A percentile compares a stretch with the other conserved stretches of the same genome.
These are phyloP conservation scores for Scelioninae gen. 2 DNA, from an alignment of 2,888 invertebrate genomes.

Conservation along the genomic window DNA sequence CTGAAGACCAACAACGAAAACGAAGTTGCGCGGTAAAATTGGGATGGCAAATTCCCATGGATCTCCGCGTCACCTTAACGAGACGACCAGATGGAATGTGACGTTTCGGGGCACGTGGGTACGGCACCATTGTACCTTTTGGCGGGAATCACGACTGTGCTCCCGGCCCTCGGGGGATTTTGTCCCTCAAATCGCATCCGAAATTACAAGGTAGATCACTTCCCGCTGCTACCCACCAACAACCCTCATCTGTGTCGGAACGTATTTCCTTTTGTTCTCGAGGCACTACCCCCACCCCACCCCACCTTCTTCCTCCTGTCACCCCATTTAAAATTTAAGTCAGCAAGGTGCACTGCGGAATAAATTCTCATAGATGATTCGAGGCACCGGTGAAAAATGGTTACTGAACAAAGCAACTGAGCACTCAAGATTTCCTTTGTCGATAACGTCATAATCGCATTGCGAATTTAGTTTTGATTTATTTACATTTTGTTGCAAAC, in stretches of 20 bases:
- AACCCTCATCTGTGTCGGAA: constrained; percentile 48
- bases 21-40: constrained; percentile 38
- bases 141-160: constrained; percentile 43
- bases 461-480: too few species aligned
- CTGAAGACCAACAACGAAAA: constrained; percentile 34
- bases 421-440: constrained; percentile 21
- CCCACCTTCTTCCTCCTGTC: constrained; percentile 18
- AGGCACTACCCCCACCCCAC: constrained; percentile 10
- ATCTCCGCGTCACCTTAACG: constrained; percentile 33
- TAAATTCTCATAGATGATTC: constrained; percentile 46
- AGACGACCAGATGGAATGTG: constrained; percentile 53
- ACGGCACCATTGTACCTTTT: constrained; percentile 46
- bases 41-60: constrained; percentile 48
- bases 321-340: constrained; percentile 34
- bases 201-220: constrained; percentile 58
- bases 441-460: constrained; percentile 8
- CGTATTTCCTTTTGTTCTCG: constrained; percentile 51
- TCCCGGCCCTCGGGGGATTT: constrained; percentile 7
- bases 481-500: too few species aligned
- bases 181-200: constrained; percentile 38
- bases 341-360: constrained; percentile 53
- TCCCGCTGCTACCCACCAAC: constrained; percentile 33
- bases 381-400: constrained; percentile 44
- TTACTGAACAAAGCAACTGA: constrained; percentile 36
- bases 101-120: constrained; percentile 51